A percentile compares a stretch with the other conserved stretches of the same genome.
Conservation (phyloP, 2,888 invertebrate species). For the Leptinotarsa juncta region DNA sequence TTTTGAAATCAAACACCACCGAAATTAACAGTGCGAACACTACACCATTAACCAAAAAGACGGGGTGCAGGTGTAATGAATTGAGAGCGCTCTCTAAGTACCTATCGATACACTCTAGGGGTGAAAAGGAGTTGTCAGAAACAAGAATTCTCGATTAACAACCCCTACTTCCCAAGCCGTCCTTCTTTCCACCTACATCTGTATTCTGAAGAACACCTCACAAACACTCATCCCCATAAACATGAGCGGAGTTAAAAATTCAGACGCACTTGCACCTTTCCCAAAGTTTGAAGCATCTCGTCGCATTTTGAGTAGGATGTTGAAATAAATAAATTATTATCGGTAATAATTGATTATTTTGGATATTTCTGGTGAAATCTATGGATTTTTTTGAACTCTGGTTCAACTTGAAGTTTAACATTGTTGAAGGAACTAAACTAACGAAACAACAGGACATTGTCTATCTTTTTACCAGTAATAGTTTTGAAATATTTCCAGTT, state of each 20-base stretch:
- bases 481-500: too few species aligned
- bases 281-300: constrained; percentile 48
- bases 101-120: constrained; percentile 57
- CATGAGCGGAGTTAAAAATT: constrained; percentile 54
- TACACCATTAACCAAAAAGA: constrained; percentile 21
- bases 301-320: constrained; percentile 43
- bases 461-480: too few species aligned
- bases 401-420: neutral
- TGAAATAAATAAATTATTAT: constrained; percentile 43
- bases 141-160: constrained; percentile 64
- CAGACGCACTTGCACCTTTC: constrained; percentile 53
- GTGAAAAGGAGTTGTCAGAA: constrained; percentile 59
- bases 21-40: constrained; percentile 27
- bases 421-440: too few species aligned
- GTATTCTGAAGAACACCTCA: constrained; percentile 52
- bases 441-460: too few species aligned
- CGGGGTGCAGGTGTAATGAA: constrained; percentile 55
- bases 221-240: constrained; percentile 51
- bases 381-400: neutral
- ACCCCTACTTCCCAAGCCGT: constrained; percentile 46
- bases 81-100: constrained; percentile 56
- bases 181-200: constrained; percentile 49
- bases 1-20: neutral
- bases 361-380: neutral
- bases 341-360: constrained; percentile 35